phyloP scores from a whole-genome alignment of 2,113 vertebrate genomes.

The Otocyon megalotis region DNA sequence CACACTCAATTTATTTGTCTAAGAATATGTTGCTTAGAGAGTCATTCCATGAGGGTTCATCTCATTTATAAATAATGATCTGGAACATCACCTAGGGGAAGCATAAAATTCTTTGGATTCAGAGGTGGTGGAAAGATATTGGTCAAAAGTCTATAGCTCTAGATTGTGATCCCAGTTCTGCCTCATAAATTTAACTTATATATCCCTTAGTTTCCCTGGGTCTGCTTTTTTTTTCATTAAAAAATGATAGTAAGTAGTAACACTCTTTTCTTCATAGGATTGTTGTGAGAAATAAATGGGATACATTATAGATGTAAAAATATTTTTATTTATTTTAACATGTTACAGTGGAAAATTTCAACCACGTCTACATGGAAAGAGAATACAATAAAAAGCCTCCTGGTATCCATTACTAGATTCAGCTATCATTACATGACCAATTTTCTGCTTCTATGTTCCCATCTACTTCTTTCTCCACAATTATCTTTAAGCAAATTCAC shows the following conservation, averaged over 20 bases:
- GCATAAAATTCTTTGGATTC: neutral
- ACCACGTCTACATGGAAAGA: neutral
- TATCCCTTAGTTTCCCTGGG: neutral
- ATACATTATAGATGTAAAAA: neutral
- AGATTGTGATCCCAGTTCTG: neutral
- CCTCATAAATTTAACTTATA: neutral
- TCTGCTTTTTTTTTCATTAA: neutral
- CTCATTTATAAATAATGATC: neutral
- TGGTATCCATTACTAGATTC: neutral
- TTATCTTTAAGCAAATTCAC: constrained; percentile 4
- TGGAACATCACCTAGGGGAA: neutral
- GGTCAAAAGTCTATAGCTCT: neutral
- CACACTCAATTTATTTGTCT: neutral
- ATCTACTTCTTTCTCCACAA: neutral
- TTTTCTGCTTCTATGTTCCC: neutral
- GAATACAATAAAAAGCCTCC: neutral
- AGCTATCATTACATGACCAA: neutral
- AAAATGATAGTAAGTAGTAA: neutral
- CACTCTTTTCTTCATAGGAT: neutral
- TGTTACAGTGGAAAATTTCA: neutral
- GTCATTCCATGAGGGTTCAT: neutral
- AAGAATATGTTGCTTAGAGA: constrained; percentile 8
- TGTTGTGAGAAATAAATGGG: neutral
- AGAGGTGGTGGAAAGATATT: neutral
- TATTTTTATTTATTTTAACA: neutral